Conservation (phyloP, 2,888 invertebrate species). For the Meteorus colon region DNA sequence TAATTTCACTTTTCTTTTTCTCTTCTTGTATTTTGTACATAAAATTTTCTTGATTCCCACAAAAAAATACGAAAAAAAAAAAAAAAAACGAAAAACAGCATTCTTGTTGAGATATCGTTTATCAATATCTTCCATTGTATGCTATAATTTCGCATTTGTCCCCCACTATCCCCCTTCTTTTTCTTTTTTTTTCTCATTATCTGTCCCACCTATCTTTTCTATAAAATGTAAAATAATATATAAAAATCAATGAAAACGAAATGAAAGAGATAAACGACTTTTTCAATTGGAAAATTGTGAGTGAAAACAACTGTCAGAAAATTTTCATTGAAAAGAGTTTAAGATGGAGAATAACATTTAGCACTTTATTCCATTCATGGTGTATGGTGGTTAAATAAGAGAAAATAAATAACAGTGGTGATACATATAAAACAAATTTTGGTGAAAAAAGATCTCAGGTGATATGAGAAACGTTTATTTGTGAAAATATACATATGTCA, state of each 20-base stretch:
- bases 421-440: not conserved
- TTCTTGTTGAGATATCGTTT: not conserved
- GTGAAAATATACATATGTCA: slow-evolving; percentile 11
- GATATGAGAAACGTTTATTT: slow-evolving; percentile 24
- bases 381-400: not conserved
- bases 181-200: not conserved
- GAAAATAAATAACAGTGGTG: not conserved
- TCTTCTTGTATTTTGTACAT: slow-evolving; percentile 14
- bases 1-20: not conserved
- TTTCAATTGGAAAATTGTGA: not conserved
- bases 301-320: not conserved
- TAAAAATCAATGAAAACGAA: not conserved
- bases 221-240: slow-evolving; percentile 19
- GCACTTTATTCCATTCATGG: not conserved
- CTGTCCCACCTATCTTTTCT: not conserved
- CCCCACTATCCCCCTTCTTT: not conserved
- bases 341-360: not conserved
- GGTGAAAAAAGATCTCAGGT: slow-evolving; percentile 24
- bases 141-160: not conserved
- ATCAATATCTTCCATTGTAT: slow-evolving; percentile 17
- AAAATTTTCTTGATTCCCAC: slow-evolving; percentile 12
- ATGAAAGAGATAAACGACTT: not conserved
- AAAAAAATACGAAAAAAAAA: no score
- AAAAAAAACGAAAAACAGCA: not conserved
- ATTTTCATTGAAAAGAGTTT: not conserved